Evolutionary conservation across 2,113 vertebrate genomes (phyloP).

Genomic region (Callochromis pleurospilus): DNA sequence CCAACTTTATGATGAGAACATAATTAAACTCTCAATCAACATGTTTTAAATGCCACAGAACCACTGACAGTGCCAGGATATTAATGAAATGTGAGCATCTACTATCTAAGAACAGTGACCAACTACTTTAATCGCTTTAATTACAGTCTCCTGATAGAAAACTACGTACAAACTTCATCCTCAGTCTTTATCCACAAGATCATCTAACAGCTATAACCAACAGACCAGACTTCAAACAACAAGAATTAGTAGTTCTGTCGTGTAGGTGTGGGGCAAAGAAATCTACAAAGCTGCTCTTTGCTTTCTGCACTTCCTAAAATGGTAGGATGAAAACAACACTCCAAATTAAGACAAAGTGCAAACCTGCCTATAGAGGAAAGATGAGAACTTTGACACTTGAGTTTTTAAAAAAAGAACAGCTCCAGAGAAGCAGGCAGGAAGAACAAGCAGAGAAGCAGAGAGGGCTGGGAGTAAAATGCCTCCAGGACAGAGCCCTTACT

Average conservation of each 20-base stretch:
- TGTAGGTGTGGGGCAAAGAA: constrained; percentile 27
- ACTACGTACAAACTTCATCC: not conserved
- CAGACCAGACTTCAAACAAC: constrained; percentile 43
- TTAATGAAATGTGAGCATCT: constrained; percentile 15
- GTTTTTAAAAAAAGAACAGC: constrained; percentile 49
- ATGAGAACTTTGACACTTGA: constrained; percentile 46
- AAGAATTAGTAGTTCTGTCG: constrained; percentile 27
- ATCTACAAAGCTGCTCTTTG: constrained; percentile 48
- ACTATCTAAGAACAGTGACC: not conserved
- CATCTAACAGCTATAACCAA: constrained; percentile 12
- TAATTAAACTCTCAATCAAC: constrained; percentile 37
- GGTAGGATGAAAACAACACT: constrained; percentile 51
- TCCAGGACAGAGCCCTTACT: constrained; percentile 60
- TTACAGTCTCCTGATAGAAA: not conserved
- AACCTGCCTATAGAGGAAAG: constrained; percentile 36
- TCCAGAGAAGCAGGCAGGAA: constrained; percentile 5
- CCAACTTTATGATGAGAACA: constrained; percentile 17
- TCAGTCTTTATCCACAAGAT: not conserved
- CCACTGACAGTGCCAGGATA: not conserved
- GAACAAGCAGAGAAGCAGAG: constrained; percentile 19
- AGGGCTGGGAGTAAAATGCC: constrained; percentile 46
- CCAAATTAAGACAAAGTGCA: constrained; percentile 55
- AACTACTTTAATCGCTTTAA: not conserved
- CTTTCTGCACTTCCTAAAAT: constrained; percentile 13
- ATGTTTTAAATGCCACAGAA: constrained; percentile 35